phyloP scores from a whole-genome alignment of 2,113 vertebrate genomes.

The Ictalurus furcatus region DNA sequence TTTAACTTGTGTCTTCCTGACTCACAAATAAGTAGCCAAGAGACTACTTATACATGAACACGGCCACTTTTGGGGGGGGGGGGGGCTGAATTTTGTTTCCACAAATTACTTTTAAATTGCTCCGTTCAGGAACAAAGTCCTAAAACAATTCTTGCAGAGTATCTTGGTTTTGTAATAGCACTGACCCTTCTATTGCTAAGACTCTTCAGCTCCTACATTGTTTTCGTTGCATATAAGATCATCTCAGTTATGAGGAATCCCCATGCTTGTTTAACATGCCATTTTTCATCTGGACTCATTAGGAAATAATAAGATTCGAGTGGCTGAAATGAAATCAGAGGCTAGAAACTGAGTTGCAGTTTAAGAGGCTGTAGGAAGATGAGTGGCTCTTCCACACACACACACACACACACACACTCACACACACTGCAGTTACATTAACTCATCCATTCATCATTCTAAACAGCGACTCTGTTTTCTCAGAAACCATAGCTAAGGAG shows the following conservation, averaged over 20 bases:
- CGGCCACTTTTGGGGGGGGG: not conserved
- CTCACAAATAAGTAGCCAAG: not conserved
- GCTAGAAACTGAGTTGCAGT: slow-evolving; percentile 70
- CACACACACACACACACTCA: not conserved
- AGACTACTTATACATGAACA: not conserved
- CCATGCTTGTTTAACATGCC: slow-evolving; percentile 47
- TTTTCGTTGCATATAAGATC: not conserved
- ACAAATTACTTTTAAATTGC: not conserved
- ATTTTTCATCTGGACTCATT: slow-evolving; percentile 74
- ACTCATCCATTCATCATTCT: slow-evolving; percentile 65
- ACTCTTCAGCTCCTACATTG: not conserved
- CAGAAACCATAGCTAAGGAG: slow-evolving; percentile 61
- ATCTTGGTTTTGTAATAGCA: not conserved
- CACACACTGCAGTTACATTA: not conserved
- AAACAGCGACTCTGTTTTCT: slow-evolving; percentile 67
- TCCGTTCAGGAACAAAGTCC: not conserved
- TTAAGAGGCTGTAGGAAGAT: slow-evolving; percentile 54
- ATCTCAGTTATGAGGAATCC: slow-evolving; percentile 43
- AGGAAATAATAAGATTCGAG: slow-evolving; percentile 72
- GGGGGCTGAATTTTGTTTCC: not conserved
- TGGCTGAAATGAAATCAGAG: slow-evolving; percentile 70
- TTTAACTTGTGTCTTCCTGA: not conserved
- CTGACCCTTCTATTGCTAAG: not conserved
- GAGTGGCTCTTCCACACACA: not conserved
- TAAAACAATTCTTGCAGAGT: not conserved